Percentiles rank a stretch among this genome's conserved stretches.
phyloP scores from a whole-genome alignment of 1,140 invertebrate species.

The Drosophila arizonae region DNA sequence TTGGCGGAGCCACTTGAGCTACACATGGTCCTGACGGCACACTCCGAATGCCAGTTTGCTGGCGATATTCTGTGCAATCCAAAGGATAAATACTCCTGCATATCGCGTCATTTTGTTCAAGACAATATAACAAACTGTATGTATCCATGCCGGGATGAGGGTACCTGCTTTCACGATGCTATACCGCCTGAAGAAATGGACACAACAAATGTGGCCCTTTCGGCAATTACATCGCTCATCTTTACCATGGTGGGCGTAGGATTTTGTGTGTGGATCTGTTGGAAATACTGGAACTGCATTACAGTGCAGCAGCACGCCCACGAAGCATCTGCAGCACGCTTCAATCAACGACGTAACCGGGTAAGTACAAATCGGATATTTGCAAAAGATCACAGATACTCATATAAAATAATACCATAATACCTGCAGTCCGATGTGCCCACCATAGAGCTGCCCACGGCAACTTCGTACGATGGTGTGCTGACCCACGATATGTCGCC shows the following conservation, averaged over 20 bases:
- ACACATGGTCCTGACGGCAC: conserved; percentile 72
- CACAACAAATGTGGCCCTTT: conserved; percentile 73
- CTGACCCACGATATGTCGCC: conserved; percentile 36
- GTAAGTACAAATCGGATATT: conserved; percentile 32
- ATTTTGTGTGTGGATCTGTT: conserved; percentile 78
- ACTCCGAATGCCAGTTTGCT: conserved; percentile 69
- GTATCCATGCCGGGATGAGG: conserved; percentile 75
- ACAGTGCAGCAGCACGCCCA: conserved; percentile 78
- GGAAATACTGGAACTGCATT: conserved; percentile 82
- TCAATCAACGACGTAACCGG: conserved; percentile 60
- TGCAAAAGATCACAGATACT: too few relatives aligned
- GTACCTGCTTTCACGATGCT: conserved; percentile 70
- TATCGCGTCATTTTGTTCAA: conserved; percentile 74
- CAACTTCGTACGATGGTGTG: conserved; percentile 43
- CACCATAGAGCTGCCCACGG: conserved; percentile 67
- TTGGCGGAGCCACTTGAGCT: conserved; percentile 72
- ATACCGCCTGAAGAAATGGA: conserved; percentile 62
- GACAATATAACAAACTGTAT: conserved; percentile 79
- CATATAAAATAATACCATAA: neutral
- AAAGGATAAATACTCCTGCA: conserved; percentile 73
- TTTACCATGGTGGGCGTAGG: conserved; percentile 82
- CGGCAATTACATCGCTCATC: conserved; percentile 78
- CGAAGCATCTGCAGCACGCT: conserved; percentile 69
- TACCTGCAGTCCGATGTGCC: conserved; percentile 62
- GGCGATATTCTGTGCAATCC: conserved; percentile 73